Conservation (phyloP, 2,797 vertebrate genomes). For the Danionella dracula region DNA sequence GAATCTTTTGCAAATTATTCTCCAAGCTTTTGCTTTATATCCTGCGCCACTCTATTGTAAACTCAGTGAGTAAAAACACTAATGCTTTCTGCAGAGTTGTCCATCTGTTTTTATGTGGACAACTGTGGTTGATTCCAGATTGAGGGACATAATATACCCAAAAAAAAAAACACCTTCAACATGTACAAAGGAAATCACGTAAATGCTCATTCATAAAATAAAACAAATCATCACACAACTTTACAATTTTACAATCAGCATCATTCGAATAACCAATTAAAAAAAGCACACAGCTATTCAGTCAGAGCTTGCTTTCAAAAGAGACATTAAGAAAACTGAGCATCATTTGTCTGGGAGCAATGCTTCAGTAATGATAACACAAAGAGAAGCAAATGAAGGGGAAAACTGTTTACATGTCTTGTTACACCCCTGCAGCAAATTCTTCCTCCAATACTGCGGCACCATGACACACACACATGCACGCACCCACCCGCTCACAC, state of each 20-base stretch:
- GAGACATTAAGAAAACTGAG: not conserved
- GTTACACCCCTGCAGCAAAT: constrained; percentile 26
- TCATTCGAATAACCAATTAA: not conserved
- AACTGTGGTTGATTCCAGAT: constrained; percentile 7
- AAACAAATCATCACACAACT: constrained; percentile 3
- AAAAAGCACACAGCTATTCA: not conserved
- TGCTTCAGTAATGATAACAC: constrained; percentile 1
- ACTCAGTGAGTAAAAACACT: too few relatives aligned
- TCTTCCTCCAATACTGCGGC: constrained; percentile 2
- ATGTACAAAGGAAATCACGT: not conserved
- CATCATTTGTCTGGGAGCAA: not conserved
- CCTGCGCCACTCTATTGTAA: too few relatives aligned
- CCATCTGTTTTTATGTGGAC: constrained; percentile 10
- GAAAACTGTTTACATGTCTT: constrained; percentile 23
- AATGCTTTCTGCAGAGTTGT: too few relatives aligned
- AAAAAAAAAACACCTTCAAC: not conserved
- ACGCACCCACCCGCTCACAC: too few relatives aligned
- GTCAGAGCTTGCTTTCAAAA: not conserved
- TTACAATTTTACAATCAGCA: not conserved
- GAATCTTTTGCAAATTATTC: too few relatives aligned
- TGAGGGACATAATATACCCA: not conserved
- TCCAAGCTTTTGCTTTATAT: too few relatives aligned
- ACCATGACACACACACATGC: constrained; percentile 14
- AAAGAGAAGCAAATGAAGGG: constrained; percentile 12
- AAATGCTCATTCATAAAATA: not conserved